Conservation (phyloP, 2,888 invertebrate genomes). For the Aromia moschata region DNA sequence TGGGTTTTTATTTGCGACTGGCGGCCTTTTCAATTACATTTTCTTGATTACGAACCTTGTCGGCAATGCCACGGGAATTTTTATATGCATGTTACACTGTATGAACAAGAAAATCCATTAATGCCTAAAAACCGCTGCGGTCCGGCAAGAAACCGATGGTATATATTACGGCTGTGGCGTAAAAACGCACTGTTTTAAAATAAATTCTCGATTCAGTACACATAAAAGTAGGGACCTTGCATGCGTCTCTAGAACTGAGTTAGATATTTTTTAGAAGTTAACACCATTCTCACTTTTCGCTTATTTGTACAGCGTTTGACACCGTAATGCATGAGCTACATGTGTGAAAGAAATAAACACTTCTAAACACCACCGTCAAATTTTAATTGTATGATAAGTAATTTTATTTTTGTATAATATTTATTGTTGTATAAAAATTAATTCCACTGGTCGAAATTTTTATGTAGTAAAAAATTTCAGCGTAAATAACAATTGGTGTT, state of each 20-base stretch:
- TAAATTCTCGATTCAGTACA: neutral
- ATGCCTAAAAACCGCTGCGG: slow-evolving; percentile 16
- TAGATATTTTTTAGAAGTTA: neutral
- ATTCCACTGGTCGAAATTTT: too few relatives aligned
- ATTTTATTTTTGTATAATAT: too few relatives aligned
- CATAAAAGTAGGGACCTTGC: neutral
- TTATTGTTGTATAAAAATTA: too few relatives aligned
- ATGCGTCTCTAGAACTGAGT: neutral
- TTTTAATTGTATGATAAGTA: too few relatives aligned
- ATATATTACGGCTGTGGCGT: neutral
- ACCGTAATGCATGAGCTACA: too few relatives aligned
- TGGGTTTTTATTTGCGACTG: slow-evolving; percentile 18
- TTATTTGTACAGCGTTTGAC: too few relatives aligned
- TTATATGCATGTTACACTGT: slow-evolving; percentile 16
- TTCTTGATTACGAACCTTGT: slow-evolving; percentile 22
- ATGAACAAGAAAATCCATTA: slow-evolving; percentile 23
- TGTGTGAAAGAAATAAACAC: too few relatives aligned
- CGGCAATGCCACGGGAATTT: slow-evolving; percentile 17
- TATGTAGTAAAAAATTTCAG: too few relatives aligned
- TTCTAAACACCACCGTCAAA: too few relatives aligned
- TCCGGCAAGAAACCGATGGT: slow-evolving; percentile 6
- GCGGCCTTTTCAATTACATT: slow-evolving; percentile 21
- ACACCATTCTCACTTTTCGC: too few relatives aligned
- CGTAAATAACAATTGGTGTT: too few relatives aligned
- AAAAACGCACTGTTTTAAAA: neutral